Evolutionary conservation across 2,113 vertebrate species (phyloP).

Genomic region (Myotis davidii): DNA sequence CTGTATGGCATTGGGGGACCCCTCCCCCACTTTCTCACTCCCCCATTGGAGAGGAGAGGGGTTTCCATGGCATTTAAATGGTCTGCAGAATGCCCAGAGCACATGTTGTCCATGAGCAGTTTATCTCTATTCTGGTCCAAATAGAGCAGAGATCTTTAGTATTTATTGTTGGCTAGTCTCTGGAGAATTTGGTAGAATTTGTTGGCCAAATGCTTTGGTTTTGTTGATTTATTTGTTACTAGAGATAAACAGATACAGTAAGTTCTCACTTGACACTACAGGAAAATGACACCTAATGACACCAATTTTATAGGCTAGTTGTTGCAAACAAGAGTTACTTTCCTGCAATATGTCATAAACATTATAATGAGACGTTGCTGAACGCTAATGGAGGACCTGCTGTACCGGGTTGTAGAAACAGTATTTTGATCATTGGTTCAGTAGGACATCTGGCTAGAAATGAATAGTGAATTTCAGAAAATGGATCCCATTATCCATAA

Average conservation of each 20-base stretch:
- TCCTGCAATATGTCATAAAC: not conserved
- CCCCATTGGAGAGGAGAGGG: accelerated
- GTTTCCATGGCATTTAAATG: not conserved
- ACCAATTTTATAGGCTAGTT: not conserved
- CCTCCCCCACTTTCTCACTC: accelerated
- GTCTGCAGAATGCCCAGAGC: not conserved
- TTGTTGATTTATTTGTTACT: not conserved
- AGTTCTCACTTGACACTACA: not conserved
- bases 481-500: constrained; percentile 59
- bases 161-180: not conserved
- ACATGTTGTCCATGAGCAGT: not conserved
- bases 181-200: not conserved
- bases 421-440: constrained; percentile 75
- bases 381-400: not conserved
- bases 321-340: not conserved
- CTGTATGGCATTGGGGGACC: not conserved
- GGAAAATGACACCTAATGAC: not conserved
- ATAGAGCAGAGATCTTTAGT: not conserved
- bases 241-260: not conserved
- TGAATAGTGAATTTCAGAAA: constrained; percentile 78
- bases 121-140: not conserved
- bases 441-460: constrained; percentile 76
- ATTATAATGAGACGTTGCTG: not conserved
- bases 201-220: not conserved
- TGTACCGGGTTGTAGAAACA: constrained; percentile 68